Conservation (phyloP, 2,888 invertebrate genomes). For the Xestia rhomboidea region DNA sequence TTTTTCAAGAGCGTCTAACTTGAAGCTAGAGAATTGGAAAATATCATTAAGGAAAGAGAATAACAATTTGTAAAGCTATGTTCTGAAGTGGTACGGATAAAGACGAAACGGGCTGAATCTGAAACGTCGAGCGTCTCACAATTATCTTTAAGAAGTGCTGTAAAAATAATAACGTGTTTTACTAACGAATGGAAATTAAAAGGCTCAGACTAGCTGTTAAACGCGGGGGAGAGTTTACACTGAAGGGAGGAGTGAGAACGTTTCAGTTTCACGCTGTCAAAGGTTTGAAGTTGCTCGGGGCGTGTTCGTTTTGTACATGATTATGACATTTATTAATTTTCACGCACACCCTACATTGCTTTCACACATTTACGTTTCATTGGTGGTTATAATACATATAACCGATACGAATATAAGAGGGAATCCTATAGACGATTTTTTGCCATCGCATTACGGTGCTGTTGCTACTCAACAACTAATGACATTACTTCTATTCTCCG, state of each 20-base stretch:
- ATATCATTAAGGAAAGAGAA: slow-evolving; percentile 20
- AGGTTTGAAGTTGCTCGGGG: slow-evolving; percentile 69
- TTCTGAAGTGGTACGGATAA: slow-evolving; percentile 13
- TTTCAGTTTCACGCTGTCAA: slow-evolving; percentile 75
- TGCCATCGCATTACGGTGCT: neutral
- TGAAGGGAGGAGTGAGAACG: slow-evolving; percentile 71
- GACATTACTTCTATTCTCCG: slow-evolving; percentile 14
- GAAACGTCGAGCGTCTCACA: slow-evolving; percentile 67
- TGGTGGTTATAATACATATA: slow-evolving; percentile 35
- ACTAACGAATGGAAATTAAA: slow-evolving; percentile 74
- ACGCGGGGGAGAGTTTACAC: slow-evolving; percentile 64
- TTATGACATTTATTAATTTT: slow-evolving; percentile 78
- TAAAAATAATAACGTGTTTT: slow-evolving; percentile 75
- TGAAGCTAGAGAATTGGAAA: slow-evolving; percentile 11
- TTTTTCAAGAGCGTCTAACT: slow-evolving; percentile 11
- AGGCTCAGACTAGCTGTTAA: slow-evolving; percentile 71
- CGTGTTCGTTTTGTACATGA: slow-evolving; percentile 69
- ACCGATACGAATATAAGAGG: slow-evolving; percentile 14
- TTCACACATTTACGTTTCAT: slow-evolving; percentile 57
- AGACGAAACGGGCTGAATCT: slow-evolving; percentile 35
- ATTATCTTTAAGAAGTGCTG: slow-evolving; percentile 68
- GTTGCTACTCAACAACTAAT: neutral
- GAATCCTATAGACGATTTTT: slow-evolving; percentile 1
- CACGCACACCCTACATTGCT: slow-evolving; percentile 62
- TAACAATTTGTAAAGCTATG: slow-evolving; percentile 30